Evolutionary conservation across 2,888 invertebrate species (phyloP).

Genomic region (Gari tellinella): DNA sequence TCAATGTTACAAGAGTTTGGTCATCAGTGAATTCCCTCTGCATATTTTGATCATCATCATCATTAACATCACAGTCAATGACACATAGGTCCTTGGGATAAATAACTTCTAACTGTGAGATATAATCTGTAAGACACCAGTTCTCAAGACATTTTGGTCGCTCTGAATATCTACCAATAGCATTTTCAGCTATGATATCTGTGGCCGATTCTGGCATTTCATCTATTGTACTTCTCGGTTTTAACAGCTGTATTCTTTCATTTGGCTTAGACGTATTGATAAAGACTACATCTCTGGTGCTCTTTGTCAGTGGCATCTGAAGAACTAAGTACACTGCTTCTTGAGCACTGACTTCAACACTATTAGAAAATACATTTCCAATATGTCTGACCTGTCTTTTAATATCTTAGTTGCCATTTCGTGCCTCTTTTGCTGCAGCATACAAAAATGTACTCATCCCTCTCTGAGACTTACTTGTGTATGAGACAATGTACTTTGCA

Average conservation of each 20-base stretch:
- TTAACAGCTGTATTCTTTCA: conserved; percentile 48
- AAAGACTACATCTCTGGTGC: conserved; percentile 53
- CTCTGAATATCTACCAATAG: conserved; percentile 51
- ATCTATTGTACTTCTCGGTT: conserved; percentile 34
- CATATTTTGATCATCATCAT: conserved; percentile 5
- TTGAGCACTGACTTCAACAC: too few species aligned
- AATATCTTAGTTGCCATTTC: conserved; percentile 49
- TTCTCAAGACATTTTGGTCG: conserved; percentile 42
- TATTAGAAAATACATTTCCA: too few species aligned
- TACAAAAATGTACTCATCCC: conserved; percentile 45
- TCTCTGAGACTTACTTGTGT: conserved; percentile 56
- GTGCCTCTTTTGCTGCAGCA: conserved; percentile 53
- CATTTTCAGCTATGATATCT: conserved; percentile 48
- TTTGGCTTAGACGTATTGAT: conserved; percentile 52
- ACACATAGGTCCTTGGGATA: conserved; percentile 3
- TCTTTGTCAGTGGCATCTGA: too few species aligned
- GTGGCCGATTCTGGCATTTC: conserved; percentile 45
- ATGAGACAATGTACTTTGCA: conserved; percentile 6
- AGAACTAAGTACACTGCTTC: too few species aligned
- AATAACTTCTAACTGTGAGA: conserved; percentile 26
- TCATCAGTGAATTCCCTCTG: conserved; percentile 7
- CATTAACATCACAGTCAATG: neutral
- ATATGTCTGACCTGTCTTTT: conserved; percentile 54
- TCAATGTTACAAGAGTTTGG: conserved; percentile 1
- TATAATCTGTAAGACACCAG: conserved; percentile 55